phyloP scores from a whole-genome alignment of 1,140 invertebrate genomes.

The Hermetia illucens region DNA sequence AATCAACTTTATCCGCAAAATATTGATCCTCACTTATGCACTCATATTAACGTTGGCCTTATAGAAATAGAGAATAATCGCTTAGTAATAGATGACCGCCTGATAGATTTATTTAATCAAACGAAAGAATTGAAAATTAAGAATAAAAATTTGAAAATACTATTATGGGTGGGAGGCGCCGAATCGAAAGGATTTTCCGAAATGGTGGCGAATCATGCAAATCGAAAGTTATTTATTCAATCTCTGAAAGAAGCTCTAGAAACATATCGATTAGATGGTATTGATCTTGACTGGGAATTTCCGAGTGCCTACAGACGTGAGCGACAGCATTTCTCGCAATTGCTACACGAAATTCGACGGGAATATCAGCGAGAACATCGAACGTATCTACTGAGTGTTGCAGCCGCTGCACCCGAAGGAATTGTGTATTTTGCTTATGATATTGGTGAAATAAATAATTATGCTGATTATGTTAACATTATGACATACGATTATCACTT shows the following conservation, averaged over 20 bases:
- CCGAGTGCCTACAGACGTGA: constrained; percentile 47
- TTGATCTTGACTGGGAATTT: constrained; percentile 84
- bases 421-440: constrained; percentile 64
- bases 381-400: constrained; percentile 50
- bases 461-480: constrained; percentile 71
- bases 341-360: constrained; percentile 51
- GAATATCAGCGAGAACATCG: constrained; percentile 43
- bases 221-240: constrained; percentile 54
- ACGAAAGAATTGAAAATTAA: constrained; percentile 42
- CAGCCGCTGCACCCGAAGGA: constrained; percentile 56
- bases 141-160: constrained; percentile 56
- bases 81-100: constrained; percentile 32
- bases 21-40: constrained; percentile 56
- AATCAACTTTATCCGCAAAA: constrained; percentile 11
- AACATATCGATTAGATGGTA: constrained; percentile 54
- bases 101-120: constrained; percentile 34
- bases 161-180: constrained; percentile 62
- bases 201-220: constrained; percentile 52
- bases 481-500: constrained; percentile 87
- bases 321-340: constrained; percentile 53
- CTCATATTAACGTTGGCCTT: constrained; percentile 68
- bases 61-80: constrained; percentile 46
- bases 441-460: constrained; percentile 58
- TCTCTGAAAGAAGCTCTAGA: constrained; percentile 46
- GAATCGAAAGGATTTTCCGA: constrained; percentile 45